Evolutionary conservation across 2,113 vertebrate genomes (phyloP), one percentile per base, ranked within the genome.

Genomic region (Amblyopsis rosae): DNA sequence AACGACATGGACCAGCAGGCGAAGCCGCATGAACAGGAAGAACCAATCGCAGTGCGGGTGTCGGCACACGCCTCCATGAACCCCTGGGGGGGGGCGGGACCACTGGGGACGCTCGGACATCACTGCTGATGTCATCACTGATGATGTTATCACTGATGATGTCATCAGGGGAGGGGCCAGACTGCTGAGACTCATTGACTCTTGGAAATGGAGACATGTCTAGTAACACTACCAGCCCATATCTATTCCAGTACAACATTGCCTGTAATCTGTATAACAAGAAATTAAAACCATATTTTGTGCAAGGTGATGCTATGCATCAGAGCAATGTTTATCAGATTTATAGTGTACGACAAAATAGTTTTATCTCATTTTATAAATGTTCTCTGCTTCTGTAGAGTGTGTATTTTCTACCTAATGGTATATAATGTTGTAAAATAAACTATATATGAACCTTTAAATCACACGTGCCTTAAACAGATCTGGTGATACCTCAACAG

Each of bases 271-370:
- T 45, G 51, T 48, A 47, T 67, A 9, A 62, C 59, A 16, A 41
- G 41, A 53, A 76, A 68, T 59, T 17, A 63, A 73, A 9, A 66
- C 50, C 45, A 64, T 35, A 56, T 63, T 45, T 58, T 65, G 66
- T 79, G 13, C 81, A 82, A 69, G 76, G 61, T 70, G 84, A 87
- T 89, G 87, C 86, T 88, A 89, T 86, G 87, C 86, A 89, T 89
- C 82, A 35, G 72, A 62, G 61, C 68, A 10, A 79, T 63, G 47
- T 64, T 48, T 13, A 59, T 69, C 58, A 82, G 71, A 58, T 84
- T 76, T 61, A 73, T 65, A 62, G 67, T 76, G 72, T 84, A 80
- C 80, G 84, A 76, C 86, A 80, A 26, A 67, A 81, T 67, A 41
- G 46, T 41, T 56, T 85, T 53, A 83, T 80, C 59, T 69, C 69